Base-by-base conservation (phyloP, 2,888 invertebrate species). In the Proisotoma minuta region DNA sequence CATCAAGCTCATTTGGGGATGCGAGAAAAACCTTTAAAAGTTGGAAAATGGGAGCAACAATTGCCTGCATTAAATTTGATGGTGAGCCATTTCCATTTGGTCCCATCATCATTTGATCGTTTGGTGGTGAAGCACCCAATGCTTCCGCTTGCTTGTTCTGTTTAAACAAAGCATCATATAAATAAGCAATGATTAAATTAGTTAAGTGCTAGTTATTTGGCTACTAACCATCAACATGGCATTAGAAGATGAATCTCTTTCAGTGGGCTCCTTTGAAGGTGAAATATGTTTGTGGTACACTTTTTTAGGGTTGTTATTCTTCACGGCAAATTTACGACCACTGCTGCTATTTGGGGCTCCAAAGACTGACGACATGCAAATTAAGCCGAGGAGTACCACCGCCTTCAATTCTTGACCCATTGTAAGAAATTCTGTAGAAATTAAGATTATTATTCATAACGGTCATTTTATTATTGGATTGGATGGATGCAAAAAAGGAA, bases 271-370 rank as follows among this genome's bases (percentile, higher is more conserved):
- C 29, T 54, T 54, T 2, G 53, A 28, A 2, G 53, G 40, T 40
- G 60, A 39, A 18, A 56, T 50, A 53, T 65, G 69, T 68, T 57
- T 71, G 60, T 73, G 70, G 60, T 73, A 69, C 22, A 91, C 91
- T 80, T 93, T 93, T 80, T 93, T 93, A 75, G 89, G 84, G 18
- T 89, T 86, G 76, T 92, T 93, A 15, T 91, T 87, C 77, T 93
- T 93, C 76, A 90, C 91, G 0, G 89, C 90, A 77, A 88, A 91
- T 81, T 92, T 93, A 68, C 92, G 82, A n/a, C n/a, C n/a, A n/a
- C n/a, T n/a, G 65, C 85, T 69, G 28, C 69, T 68, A 62, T 59
- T 64, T 58, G 83, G 82, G 4, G 88, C 87, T 75, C 85, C 86
- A 49, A 87, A 85, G 57, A 87, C 79, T 66, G 83, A 81, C 72